Evolutionary conservation across 2,113 vertebrate genomes (phyloP).

Genomic region (Hyperopisus bebe): DNA sequence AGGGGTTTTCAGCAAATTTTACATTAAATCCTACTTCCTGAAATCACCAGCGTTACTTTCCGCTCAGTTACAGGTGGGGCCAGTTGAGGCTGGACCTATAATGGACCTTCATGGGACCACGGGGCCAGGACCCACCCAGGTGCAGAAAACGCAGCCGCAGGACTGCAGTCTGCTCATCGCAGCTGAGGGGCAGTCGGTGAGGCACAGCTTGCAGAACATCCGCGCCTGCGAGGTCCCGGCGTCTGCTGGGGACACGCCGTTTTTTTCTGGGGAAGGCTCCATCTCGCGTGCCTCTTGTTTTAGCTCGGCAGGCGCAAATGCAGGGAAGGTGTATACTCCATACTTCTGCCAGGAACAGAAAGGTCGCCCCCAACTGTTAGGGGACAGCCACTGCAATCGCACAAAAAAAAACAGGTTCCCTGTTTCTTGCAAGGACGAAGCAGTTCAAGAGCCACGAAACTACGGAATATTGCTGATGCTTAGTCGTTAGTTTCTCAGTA

Average conservation of each 20-base stretch:
- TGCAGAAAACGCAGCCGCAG: constrained; percentile 84
- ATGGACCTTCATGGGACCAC: not conserved
- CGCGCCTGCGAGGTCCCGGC: constrained; percentile 44
- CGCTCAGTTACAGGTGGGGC: not conserved
- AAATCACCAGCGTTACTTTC: not conserved
- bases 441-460: not conserved
- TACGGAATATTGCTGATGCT: not conserved
- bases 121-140: constrained; percentile 50
- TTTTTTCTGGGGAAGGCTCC: constrained; percentile 56
- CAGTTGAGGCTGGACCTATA: not conserved
- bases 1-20: not conserved
- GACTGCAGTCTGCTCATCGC: constrained; percentile 72
- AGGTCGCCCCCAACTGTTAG: not conserved
- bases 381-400: not conserved
- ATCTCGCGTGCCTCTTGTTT: constrained; percentile 28
- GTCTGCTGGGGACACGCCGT: constrained; percentile 49
- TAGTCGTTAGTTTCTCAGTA: not conserved
- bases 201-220: constrained; percentile 86
- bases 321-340: constrained; percentile 13
- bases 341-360: constrained; percentile 2
- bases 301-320: constrained; percentile 44
- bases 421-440: not conserved
- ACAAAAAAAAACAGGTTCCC: not conserved
- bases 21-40: not conserved
- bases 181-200: constrained; percentile 71